Conservation (phyloP, 1,140 invertebrate genomes). For the Aporrectodea caliginosa region DNA sequence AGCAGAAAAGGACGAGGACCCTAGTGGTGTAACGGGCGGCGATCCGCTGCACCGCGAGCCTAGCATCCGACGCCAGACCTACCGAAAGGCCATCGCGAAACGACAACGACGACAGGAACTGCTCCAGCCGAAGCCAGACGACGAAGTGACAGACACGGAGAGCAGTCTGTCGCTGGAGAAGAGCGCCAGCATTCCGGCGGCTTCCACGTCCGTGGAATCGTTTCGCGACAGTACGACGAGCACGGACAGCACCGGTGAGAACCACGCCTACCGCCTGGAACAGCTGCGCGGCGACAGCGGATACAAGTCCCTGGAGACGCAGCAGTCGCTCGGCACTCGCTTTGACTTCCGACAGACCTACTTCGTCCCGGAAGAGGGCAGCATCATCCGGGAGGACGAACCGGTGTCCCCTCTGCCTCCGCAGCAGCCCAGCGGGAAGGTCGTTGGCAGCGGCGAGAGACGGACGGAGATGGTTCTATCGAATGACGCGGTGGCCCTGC, state of each 20-base stretch:
- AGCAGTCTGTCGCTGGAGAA: slow-evolving; percentile 1
- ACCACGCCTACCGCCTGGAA: slow-evolving; percentile 46
- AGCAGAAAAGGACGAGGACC: neutral
- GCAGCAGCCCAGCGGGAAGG: neutral
- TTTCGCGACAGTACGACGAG: slow-evolving; percentile 49
- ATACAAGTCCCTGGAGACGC: slow-evolving; percentile 60
- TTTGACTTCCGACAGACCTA: slow-evolving; percentile 17
- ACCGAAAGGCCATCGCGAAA: slow-evolving; percentile 16
- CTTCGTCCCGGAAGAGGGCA: slow-evolving; percentile 4
- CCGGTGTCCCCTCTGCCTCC: neutral
- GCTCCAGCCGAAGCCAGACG: neutral
- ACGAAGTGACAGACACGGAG: slow-evolving; percentile 8
- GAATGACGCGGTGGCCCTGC: neutral
- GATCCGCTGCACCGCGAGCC: neutral
- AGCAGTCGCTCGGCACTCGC: slow-evolving; percentile 34
- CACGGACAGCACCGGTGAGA: slow-evolving; percentile 54
- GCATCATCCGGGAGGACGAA: slow-evolving; percentile 16
- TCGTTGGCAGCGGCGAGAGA: slow-evolving; percentile 51
- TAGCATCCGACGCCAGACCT: slow-evolving; percentile 16
- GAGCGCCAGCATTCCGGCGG: slow-evolving; percentile 34
- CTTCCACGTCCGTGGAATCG: slow-evolving; percentile 57
- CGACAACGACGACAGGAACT: neutral
- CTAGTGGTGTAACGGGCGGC: neutral
- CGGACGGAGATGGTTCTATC: slow-evolving; percentile 46
- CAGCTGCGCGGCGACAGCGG: slow-evolving; percentile 60